Conservation (phyloP, 37 sponge, comb jelly and placozoan species). For the Eunapius fragilis region DNA sequence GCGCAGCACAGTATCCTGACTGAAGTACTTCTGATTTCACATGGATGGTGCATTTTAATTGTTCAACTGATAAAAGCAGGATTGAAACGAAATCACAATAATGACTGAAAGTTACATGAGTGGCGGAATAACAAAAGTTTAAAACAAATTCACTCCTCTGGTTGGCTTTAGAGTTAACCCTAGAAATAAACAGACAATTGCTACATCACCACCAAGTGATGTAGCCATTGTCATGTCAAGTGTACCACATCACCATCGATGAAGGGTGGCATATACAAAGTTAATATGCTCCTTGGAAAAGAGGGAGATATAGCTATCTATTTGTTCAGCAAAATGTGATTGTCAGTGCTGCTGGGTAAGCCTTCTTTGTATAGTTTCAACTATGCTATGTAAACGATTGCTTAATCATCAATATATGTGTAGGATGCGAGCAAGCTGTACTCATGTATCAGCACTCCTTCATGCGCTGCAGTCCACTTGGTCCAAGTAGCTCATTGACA, state of each 20-base stretch:
- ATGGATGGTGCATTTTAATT: too few species aligned
- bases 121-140: too few species aligned
- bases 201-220: too few species aligned
- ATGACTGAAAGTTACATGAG: too few species aligned
- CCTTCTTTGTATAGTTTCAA: background rate
- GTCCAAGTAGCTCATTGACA: slow-evolving; percentile 28
- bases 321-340: slow-evolving; percentile 54
- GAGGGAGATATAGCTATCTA: slow-evolving; percentile 40
- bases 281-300: slow-evolving; percentile 32
- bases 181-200: too few species aligned
- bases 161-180: too few species aligned
- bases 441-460: slow-evolving; percentile 69
- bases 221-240: slow-evolving; percentile 34
- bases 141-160: too few species aligned
- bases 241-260: slow-evolving; percentile 26
- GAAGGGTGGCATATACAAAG: slow-evolving; percentile 28
- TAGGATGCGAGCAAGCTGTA: slow-evolving; percentile 58
- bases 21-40: too few species aligned
- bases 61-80: too few species aligned
- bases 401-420: background rate
- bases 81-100: too few species aligned
- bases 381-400: background rate
- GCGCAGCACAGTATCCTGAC: too few species aligned
- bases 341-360: slow-evolving; percentile 79
- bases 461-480: slow-evolving; percentile 37